These are phyloP conservation scores for Clamator glandarius DNA, from an alignment of 2,797 vertebrate genomes.

Conservation along the genomic window DNA sequence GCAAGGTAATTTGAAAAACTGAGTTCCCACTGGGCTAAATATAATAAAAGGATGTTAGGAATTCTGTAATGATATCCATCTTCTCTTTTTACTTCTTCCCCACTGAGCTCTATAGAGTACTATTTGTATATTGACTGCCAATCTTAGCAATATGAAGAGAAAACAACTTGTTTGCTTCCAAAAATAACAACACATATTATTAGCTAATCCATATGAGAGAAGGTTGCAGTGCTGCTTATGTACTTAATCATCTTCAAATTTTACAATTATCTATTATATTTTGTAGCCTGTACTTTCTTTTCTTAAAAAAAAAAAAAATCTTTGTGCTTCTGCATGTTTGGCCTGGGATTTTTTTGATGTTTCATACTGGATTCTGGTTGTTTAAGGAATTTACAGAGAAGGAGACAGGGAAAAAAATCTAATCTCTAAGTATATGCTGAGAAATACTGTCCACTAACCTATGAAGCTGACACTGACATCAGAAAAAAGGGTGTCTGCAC, in stretches of 20 bases:
- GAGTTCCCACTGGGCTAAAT: background rate
- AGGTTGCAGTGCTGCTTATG: background rate
- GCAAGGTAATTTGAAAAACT: background rate
- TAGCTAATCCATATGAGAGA: background rate
- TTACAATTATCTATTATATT: background rate
- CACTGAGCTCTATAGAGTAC: background rate
- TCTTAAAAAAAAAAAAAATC: background rate
- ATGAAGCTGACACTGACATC: background rate
- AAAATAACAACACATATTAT: constrained; percentile 8
- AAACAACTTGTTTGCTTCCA: background rate
- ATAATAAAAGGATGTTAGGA: background rate
- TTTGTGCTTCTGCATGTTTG: background rate
- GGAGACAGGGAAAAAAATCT: background rate
- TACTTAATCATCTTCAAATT: background rate
- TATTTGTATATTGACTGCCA: background rate
- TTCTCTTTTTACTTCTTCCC: background rate
- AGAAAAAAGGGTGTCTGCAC: background rate
- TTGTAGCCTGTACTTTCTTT: background rate
- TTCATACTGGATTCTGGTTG: background rate
- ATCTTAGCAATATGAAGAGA: background rate
- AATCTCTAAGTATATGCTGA: background rate
- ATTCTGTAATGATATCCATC: background rate
- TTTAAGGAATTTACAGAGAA: background rate
- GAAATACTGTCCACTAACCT: background rate
- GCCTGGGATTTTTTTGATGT: background rate